Evolutionary conservation across 2,113 vertebrate species (phyloP).

Genomic region (Prietella phreatophila): DNA sequence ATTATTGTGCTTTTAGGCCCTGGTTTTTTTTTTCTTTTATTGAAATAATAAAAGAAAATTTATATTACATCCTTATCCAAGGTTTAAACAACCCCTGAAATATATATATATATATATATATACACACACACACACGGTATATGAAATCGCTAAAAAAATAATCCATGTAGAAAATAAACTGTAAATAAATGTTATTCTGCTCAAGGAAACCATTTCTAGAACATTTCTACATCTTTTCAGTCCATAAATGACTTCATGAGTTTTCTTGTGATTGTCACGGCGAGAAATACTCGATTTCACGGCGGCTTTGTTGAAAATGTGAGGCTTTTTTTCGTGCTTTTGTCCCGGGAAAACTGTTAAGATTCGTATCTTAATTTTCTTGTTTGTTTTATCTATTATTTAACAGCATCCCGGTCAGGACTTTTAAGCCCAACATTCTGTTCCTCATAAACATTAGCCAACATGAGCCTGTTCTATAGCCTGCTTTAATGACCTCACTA

Average conservation of each 20-base stretch:
- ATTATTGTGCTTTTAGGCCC: not conserved
- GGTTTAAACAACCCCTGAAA: not conserved
- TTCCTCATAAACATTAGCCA: not conserved
- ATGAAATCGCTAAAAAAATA: not conserved
- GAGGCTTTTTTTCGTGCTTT: too few relatives aligned
- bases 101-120: too few relatives aligned
- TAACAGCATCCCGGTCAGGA: not conserved
- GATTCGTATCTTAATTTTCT: not conserved
- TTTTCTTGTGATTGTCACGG: too few relatives aligned
- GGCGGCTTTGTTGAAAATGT: too few relatives aligned
- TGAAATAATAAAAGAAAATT: too few relatives aligned
- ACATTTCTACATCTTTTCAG: not conserved
- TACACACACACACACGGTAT: too few relatives aligned
- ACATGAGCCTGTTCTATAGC: not conserved
- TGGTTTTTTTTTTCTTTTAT: too few relatives aligned
- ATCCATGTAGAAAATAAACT: not conserved
- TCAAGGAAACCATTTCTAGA: not conserved
- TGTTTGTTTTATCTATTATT: not conserved
- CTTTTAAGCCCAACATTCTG: not conserved
- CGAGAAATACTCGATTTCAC: too few relatives aligned
- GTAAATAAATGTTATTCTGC: not conserved
- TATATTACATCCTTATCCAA: not conserved
- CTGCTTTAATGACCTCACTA: not conserved
- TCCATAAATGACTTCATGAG: too few relatives aligned
- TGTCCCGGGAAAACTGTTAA: too few relatives aligned